Conservation (phyloP, 2,113 vertebrate species). For the Scomber japonicus region DNA sequence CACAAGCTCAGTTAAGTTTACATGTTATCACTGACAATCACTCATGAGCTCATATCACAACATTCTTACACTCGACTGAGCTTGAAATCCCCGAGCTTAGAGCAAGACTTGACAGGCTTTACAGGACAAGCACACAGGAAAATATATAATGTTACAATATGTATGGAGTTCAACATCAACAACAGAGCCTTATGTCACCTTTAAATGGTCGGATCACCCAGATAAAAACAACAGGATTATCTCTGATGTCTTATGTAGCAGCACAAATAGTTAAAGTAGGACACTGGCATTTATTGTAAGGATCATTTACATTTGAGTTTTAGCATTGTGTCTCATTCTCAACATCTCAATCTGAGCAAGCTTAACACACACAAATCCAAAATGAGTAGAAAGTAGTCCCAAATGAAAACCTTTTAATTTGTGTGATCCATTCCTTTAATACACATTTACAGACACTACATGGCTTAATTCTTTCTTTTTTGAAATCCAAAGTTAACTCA, state of each 20-base stretch:
- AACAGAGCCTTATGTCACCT: background rate
- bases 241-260: no score
- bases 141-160: background rate
- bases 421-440: no score
- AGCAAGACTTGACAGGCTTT: conserved; percentile 32
- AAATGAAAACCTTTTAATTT: no score
- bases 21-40: conserved; percentile 37
- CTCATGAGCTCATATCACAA: conserved; percentile 33
- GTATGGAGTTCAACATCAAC: background rate
- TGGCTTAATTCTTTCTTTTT: background rate
- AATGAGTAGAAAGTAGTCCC: no score
- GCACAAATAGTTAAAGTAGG: no score
- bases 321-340: no score
- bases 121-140: background rate
- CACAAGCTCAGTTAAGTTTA: conserved; percentile 13
- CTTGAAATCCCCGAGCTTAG: conserved; percentile 3
- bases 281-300: no score
- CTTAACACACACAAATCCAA: no score
- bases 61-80: conserved; percentile 15
- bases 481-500: background rate
- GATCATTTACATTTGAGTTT: no score
- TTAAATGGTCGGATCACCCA: background rate
- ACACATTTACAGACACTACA: background rate
- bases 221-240: background rate
- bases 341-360: no score